Base-by-base conservation (phyloP, 2,888 invertebrate species). In the Drosophila anomalata region DNA sequence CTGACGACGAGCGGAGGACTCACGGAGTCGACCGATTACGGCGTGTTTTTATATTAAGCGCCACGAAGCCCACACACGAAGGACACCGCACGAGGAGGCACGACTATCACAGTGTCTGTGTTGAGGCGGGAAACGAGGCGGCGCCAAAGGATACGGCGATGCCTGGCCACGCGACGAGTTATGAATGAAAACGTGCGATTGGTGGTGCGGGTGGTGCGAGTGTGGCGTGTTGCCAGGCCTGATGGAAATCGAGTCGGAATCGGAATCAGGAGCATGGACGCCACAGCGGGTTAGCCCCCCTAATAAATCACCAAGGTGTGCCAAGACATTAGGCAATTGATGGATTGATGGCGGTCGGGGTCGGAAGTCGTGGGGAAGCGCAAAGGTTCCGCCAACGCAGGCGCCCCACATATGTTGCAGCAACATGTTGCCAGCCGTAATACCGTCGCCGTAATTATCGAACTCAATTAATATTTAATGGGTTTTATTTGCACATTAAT, bases 1-100 rank as follows among this genome's bases (percentile, higher is more conserved):
- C 91, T 90, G 89, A 90, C 90, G 81, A 82, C 83, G 89, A 87
- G 81, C 83, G 74, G 83, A 87, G 88, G 87, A 91, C 91, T 91
- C 91, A 89, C 88, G 77, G 77, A 78, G 81, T 57, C 74, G 76
- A 79, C 75, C 70, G 77, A 73, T 73, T 73, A 61, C 76, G 78
- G 80, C 89, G 82, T 84, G 89, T 89, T 91, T 91, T 91, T 91
- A 91, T 91, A 90, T 89, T 85, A 24, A 54, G 36, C 65, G 66
- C 69, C 50, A 50, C 81, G 78, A 78, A 68, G 63, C 69, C 44
- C 33, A 31, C 39, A 39, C 53, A 42, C 61, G 63, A 57, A 63
- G 52, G 47, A 36, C 36, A 33, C 58, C 51, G 54, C 8, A 52
- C 70, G 54, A 55, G 31, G 47, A 17, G 54, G n/a, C 48, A 48